Evolutionary conservation across 2,797 vertebrate species (phyloP).

Genomic region (Smutsia temminckii): DNA sequence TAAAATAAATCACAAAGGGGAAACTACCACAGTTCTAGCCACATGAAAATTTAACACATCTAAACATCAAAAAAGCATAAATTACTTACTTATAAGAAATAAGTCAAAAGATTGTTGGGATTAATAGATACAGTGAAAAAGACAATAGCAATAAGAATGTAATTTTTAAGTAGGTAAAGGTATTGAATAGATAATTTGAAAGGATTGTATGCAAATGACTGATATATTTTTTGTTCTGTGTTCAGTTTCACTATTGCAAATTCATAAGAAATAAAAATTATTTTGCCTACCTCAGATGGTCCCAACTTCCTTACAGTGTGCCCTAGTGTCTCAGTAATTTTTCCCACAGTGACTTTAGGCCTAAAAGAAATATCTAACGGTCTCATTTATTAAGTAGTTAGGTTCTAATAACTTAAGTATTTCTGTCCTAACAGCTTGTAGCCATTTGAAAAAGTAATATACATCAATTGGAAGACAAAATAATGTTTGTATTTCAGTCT

Average conservation of each 20-base stretch:
- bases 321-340: neutral
- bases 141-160: neutral
- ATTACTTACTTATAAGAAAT: constrained; percentile 8
- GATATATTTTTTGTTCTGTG: neutral
- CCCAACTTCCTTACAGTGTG: neutral
- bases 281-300: neutral
- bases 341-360: neutral
- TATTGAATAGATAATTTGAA: neutral
- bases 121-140: neutral
- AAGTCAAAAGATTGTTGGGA: neutral
- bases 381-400: constrained; percentile 37
- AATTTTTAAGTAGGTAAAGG: neutral
- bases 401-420: neutral
- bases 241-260: neutral
- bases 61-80: neutral
- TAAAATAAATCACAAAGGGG: neutral
- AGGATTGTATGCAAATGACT: neutral
- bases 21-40: neutral
- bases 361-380: neutral
- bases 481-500: neutral
- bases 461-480: neutral
- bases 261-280: neutral
- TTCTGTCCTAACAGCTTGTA: neutral
- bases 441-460: neutral
- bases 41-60: neutral